A percentile compares a stretch with the other conserved stretches of the same genome.
These are phyloP conservation scores for Rutilus rutilus DNA, from an alignment of 2,113 vertebrate genomes.

Conservation along the genomic window DNA sequence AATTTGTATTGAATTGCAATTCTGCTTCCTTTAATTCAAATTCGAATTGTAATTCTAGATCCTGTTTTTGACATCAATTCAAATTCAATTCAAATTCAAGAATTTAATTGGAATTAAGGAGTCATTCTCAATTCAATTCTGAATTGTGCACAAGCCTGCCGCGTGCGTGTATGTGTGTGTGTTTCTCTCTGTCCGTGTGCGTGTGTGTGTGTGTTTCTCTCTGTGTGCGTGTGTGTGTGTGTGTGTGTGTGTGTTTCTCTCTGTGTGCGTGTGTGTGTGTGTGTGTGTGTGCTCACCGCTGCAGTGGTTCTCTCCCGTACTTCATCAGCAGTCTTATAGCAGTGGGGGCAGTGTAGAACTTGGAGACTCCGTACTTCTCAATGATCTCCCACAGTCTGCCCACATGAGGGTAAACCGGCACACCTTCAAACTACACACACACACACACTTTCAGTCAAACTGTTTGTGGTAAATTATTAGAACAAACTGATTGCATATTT, in stretches of 20 bases:
- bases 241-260: too few relatives aligned
- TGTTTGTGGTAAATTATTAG: background rate
- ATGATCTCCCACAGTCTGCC: constrained; percentile 79
- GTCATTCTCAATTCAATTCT: too few relatives aligned
- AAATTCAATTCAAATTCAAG: too few relatives aligned
- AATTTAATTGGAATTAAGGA: too few relatives aligned
- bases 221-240: fast-evolving
- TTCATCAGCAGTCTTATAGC: constrained; percentile 82
- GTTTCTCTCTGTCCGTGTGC: too few relatives aligned
- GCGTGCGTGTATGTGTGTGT: fast-evolving
- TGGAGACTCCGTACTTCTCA: constrained; percentile 79
- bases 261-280: background rate
- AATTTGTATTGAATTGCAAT: too few relatives aligned
- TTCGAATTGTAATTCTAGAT: too few relatives aligned
- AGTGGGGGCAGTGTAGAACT: constrained; percentile 81
- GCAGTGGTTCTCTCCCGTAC: constrained; percentile 73
- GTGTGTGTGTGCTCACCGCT: constrained; percentile 65
- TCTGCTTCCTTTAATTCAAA: too few relatives aligned
- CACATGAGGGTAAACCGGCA: constrained; percentile 76
- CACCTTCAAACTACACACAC: constrained; percentile 76
- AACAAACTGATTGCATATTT: background rate
- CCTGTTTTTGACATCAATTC: too few relatives aligned
- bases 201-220: too few relatives aligned
- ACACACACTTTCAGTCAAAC: background rate
- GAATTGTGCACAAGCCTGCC: too few relatives aligned